Evolutionary conservation across 2,797 vertebrate genomes (phyloP).

Genomic region (Nannoperca australis): DNA sequence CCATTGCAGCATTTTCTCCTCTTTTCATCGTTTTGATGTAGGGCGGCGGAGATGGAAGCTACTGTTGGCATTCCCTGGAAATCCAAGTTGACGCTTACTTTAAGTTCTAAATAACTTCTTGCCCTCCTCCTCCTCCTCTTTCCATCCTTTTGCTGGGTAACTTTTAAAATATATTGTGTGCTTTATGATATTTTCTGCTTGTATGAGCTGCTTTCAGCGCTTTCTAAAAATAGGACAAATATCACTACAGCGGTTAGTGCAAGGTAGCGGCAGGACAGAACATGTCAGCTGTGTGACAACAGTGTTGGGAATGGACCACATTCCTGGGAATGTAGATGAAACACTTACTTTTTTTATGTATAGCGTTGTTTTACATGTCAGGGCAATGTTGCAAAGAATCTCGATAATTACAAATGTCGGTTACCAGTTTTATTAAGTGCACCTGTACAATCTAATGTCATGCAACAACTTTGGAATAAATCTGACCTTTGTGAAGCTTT

Average conservation of each 20-base stretch:
- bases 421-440: background rate
- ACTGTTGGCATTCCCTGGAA: slow-evolving; percentile 55
- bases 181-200: slow-evolving; percentile 77
- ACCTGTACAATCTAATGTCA: background rate
- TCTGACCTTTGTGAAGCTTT: slow-evolving; percentile 7
- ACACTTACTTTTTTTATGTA: background rate
- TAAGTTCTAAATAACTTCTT: slow-evolving; percentile 52
- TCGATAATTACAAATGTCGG: background rate
- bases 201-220: slow-evolving; percentile 76
- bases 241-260: slow-evolving; percentile 54
- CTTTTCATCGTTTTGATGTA: slow-evolving; percentile 19
- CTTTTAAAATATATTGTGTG: slow-evolving; percentile 63
- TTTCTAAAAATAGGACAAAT: slow-evolving; percentile 77
- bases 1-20: slow-evolving; percentile 2
- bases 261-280: slow-evolving; percentile 62
- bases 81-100: slow-evolving; percentile 50
- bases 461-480: background rate
- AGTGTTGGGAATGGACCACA: slow-evolving; percentile 6
- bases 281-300: slow-evolving; percentile 52
- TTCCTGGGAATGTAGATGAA: background rate
- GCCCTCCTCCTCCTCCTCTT: background rate
- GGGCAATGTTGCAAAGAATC: background rate
- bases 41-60: slow-evolving; percentile 37
- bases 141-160: slow-evolving; percentile 32
- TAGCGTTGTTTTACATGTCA: background rate